Base-by-base conservation (phyloP, 2,797 vertebrate species). In the Gadopsis bispinosus region DNA sequence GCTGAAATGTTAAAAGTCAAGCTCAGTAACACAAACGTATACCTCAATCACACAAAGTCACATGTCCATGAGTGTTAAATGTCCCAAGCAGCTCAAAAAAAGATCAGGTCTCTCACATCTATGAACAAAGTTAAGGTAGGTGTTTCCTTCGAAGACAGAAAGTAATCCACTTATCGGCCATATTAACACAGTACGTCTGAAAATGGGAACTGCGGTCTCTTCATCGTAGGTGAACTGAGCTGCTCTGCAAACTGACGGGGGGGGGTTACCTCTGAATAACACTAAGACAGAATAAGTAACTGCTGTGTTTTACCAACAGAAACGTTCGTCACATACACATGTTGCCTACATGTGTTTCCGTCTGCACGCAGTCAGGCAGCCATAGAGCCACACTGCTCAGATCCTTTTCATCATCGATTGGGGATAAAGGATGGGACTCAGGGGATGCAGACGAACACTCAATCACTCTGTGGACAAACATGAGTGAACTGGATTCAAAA, bases 401-500 rank as follows among this genome's bases (percentile, higher is more conserved):
- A 55, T 80, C 76, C 80, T 75, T 70, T 73, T 80, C 69, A 62
- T 68, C n/a, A 92, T 90, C n/a, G 87, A 91, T 90, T 64, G 58
- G 58, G 77, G 67, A 75, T 87, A 73, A 87, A 88, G 84, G 90
- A 87, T 81, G 65, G 66, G 83, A 41, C 90, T 87, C 86, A 43
- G 67, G 85, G 81, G 89, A 90, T 2, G 33, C 6, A 69, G 75
- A 60, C 41, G 62, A 81, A 78, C 67, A 69, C 83, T 84, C 77
- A 62, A 72, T 89, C 82, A 80, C 76, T n/a, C 63, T 79, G 88
- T 82, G 84, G 87, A 88, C 88, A 86, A 87, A 90, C 86, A 87
- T 20, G 45, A 83, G 65, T 26, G 50, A 86, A 84, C 68, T 64
- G 73, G 63, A 77, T 85, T 83, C 61, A 70, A 81, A 67, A 69